These are phyloP conservation scores for Smittia aterrima DNA, from an alignment of 2,888 invertebrate genomes.

Conservation along the genomic window DNA sequence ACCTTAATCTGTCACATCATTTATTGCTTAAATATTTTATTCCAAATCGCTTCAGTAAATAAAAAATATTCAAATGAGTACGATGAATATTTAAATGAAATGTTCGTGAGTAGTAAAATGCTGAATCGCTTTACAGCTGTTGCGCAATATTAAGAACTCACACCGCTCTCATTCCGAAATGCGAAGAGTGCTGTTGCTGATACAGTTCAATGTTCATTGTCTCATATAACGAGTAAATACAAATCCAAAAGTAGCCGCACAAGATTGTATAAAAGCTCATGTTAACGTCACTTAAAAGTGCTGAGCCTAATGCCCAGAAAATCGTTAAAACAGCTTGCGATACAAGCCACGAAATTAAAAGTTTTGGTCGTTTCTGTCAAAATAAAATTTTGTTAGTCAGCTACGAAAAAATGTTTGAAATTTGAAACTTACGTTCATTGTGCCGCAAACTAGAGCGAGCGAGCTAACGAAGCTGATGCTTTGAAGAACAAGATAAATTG, in stretches of 20 bases:
- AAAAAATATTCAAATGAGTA: not conserved
- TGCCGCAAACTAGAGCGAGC: constrained; percentile 7
- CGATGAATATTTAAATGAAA: not conserved
- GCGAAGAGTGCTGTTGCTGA: not conserved
- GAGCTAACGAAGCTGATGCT: constrained; percentile 13
- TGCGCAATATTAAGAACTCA: not conserved
- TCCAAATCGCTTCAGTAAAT: not conserved
- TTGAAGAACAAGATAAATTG: constrained; percentile 22
- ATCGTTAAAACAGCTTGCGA: constrained; percentile 22
- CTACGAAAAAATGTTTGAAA: not conserved
- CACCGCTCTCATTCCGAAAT: not conserved
- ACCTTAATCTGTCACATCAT: not conserved
- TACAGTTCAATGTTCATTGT: not conserved
- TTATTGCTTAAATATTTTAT: not conserved
- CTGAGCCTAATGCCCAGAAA: constrained; percentile 21
- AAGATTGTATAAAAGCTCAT: constrained; percentile 11
- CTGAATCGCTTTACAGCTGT: not conserved
- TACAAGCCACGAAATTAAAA: constrained; percentile 23
- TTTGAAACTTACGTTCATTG: not conserved
- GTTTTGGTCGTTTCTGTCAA: constrained; percentile 32
- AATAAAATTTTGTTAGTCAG: too few species aligned
- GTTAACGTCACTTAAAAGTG: constrained; percentile 2
- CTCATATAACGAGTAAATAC: constrained; percentile 29
- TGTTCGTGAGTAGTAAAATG: not conserved
- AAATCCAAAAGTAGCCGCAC: constrained; percentile 31